Evolutionary conservation across 2,888 invertebrate genomes (phyloP), one percentile per base, ranked within the genome.

Genomic region (Lumbricus terrestris): DNA sequence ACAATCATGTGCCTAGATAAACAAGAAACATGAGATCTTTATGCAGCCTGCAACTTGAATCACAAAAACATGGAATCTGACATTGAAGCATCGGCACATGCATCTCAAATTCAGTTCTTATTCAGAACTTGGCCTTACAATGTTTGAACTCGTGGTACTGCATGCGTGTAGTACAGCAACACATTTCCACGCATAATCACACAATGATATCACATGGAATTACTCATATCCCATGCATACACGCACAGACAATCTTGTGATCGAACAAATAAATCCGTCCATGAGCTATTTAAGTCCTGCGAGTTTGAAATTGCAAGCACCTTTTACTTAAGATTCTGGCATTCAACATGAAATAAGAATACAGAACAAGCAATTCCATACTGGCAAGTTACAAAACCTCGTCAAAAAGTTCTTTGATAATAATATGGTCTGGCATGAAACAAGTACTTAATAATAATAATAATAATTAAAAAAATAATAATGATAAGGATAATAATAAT

Each of bases 341-440:
- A 69, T 69, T n/a, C 11, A 69, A n/a, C 29, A 23, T 29, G 33
- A 5, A n/a, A 42, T 33, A 35, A 23, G 35, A 34, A 69, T 54
- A 42, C 34, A 38, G 18, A 16, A 29, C 29, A 40, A 90, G 34
- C 35, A 38, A 88, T 23, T 13, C 23, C 0, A 1, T 29, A 92
- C 92, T 92, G 92, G 92, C 85, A 92, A 91, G 54, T 91, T n/a
- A n/a, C n/a, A n/a, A 92, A 33, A 92, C 34, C 82, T 92, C 47
- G 23, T 18, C 20, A 42, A 42, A 42, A 42, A 20, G 47, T 23
- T 20, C 47, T 23, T 23, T 42, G 16, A 11, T 38, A 38, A 5
- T 38, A 38, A 38, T 38, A 16, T 40, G 40, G 16, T 40, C 16
- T 40, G 38, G 38, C 38, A 38, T 38, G 16, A 47, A 47, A 47